A percentile compares a stretch with the other conserved stretches of the same genome.
Evolutionary conservation across 2,797 vertebrate species (phyloP).

Genomic region (Acanthis flammea): DNA sequence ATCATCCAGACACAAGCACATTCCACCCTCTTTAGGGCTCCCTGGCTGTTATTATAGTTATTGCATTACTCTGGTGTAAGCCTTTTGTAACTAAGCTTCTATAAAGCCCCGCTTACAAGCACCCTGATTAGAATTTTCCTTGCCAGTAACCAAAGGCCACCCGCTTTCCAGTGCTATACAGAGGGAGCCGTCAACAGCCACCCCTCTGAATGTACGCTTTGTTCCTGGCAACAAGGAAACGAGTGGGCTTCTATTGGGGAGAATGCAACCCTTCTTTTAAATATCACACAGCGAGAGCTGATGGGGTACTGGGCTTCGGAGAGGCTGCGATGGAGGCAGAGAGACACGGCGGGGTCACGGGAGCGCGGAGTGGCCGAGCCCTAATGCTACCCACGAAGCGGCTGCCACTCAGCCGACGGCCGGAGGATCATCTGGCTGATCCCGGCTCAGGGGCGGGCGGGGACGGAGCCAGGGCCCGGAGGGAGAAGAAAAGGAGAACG

Average conservation of each 20-base stretch:
- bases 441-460: slow-evolving; percentile 45
- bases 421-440: slow-evolving; percentile 69
- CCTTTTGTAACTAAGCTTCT: slow-evolving; percentile 69
- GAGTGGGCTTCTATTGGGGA: slow-evolving; percentile 74
- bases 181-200: slow-evolving; percentile 71
- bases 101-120: slow-evolving; percentile 69
- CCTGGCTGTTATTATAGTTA: slow-evolving; percentile 60
- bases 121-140: slow-evolving; percentile 65
- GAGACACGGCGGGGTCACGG: slow-evolving; percentile 24
- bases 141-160: slow-evolving; percentile 68
- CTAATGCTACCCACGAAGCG: slow-evolving; percentile 27
- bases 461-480: slow-evolving; percentile 21
- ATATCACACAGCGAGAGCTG: slow-evolving; percentile 67
- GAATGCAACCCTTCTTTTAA: slow-evolving; percentile 79
- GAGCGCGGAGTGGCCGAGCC: background rate
- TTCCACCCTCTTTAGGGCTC: slow-evolving; percentile 64
- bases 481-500: background rate
- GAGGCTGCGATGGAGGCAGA: background rate
- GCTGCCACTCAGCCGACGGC: slow-evolving; percentile 59
- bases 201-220: slow-evolving; percentile 78
- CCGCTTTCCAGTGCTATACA: slow-evolving; percentile 71
- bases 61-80: slow-evolving; percentile 66
- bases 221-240: slow-evolving; percentile 75
- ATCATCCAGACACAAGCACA: slow-evolving; percentile 73
- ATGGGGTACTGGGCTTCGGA: slow-evolving; percentile 62